These are phyloP conservation scores for Pachliopta kotzebuea DNA, from an alignment of 2,888 invertebrate genomes.

Conservation along the genomic window DNA sequence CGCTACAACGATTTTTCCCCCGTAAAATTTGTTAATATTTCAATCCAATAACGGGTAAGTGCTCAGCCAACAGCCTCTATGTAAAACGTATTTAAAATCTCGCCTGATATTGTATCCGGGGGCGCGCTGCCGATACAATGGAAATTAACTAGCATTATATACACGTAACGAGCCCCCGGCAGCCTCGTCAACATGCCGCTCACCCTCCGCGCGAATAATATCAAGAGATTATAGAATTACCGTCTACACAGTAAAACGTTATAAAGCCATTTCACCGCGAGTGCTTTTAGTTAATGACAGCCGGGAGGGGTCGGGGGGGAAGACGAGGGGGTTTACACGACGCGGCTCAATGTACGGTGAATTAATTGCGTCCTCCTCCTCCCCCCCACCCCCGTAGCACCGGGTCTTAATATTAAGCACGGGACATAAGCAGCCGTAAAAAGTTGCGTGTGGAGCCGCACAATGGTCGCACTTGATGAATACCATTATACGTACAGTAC, in stretches of 20 bases:
- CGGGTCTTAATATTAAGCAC: background rate
- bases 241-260: background rate
- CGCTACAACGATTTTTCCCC: too few relatives aligned
- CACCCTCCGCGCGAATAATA: background rate
- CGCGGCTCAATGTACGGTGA: background rate
- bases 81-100: too few relatives aligned
- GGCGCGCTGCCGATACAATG: too few relatives aligned
- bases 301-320: background rate
- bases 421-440: background rate
- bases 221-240: constrained; percentile 1
- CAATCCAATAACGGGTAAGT: too few relatives aligned
- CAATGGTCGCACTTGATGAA: too few relatives aligned
- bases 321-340: background rate
- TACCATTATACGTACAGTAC: too few relatives aligned
- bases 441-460: background rate
- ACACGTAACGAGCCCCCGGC: too few relatives aligned
- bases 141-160: too few relatives aligned
- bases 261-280: background rate
- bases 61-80: too few relatives aligned
- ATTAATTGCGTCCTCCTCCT: background rate
- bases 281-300: constrained; percentile 8
- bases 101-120: too few relatives aligned
- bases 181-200: too few relatives aligned
- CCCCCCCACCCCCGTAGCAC: background rate
- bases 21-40: too few relatives aligned